These are phyloP conservation scores for Diarsia rubi DNA, from an alignment of 2,888 invertebrate species.

Conservation along the genomic window DNA sequence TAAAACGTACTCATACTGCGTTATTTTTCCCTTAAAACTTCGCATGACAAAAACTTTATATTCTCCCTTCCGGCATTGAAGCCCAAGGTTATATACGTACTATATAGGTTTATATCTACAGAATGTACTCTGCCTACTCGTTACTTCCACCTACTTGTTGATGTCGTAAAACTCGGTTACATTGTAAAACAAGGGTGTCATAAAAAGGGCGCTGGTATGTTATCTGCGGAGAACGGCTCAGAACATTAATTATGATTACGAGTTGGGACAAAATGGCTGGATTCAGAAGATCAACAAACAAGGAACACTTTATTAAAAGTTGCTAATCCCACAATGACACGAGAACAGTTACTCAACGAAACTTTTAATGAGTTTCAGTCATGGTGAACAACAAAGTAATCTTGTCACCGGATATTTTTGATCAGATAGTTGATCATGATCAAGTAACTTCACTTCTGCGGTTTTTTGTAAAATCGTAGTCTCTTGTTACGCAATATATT, in stretches of 20 bases:
- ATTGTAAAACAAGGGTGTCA: constrained; percentile 77
- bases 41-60: constrained; percentile 45
- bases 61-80: constrained; percentile 52
- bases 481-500: not conserved
- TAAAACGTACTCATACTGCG: constrained; percentile 39
- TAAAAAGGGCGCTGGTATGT: constrained; percentile 77
- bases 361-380: constrained; percentile 35
- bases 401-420: constrained; percentile 12
- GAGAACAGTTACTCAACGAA: constrained; percentile 12
- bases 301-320: constrained; percentile 38
- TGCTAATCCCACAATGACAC: constrained; percentile 25
- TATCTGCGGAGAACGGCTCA: constrained; percentile 71
- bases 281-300: constrained; percentile 39
- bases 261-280: constrained; percentile 57
- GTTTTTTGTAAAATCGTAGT: not conserved
- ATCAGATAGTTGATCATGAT: constrained; percentile 1
- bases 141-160: constrained; percentile 67
- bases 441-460: not conserved
- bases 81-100: constrained; percentile 20
- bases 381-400: constrained; percentile 15
- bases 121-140: constrained; percentile 53
- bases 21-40: constrained; percentile 47
- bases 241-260: constrained; percentile 83
- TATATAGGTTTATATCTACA: constrained; percentile 27
- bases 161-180: constrained; percentile 75